These are phyloP conservation scores for Carassius auratus DNA, from an alignment of 2,113 vertebrate genomes.

Conservation along the genomic window DNA sequence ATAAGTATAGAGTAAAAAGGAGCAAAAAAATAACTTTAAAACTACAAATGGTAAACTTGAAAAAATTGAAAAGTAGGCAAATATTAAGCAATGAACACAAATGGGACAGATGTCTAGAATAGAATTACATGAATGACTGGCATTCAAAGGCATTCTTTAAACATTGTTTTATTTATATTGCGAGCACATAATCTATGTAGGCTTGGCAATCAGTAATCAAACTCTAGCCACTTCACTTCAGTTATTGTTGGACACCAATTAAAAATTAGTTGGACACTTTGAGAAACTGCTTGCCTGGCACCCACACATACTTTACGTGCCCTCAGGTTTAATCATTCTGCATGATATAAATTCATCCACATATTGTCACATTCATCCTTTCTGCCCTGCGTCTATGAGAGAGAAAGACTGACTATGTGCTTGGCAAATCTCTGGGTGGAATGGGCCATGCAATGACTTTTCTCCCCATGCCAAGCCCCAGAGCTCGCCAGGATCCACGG, in stretches of 20 bases:
- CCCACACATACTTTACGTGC: conserved; percentile 2
- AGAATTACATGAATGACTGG: background rate
- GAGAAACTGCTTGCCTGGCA: background rate
- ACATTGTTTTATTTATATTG: background rate
- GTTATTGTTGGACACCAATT: background rate
- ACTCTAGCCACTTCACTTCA: background rate
- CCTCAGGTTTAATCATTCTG: conserved; percentile 23
- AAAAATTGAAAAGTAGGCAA: too few relatives aligned
- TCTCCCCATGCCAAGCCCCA: conserved; percentile 59
- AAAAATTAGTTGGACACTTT: background rate
- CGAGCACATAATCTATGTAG: background rate
- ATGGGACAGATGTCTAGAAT: background rate
- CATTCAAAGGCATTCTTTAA: background rate
- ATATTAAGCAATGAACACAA: background rate
- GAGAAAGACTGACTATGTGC: conserved; percentile 58
- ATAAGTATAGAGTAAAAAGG: too few relatives aligned
- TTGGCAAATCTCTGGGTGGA: conserved; percentile 64
- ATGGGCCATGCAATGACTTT: conserved; percentile 66
- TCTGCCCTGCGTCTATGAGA: conserved; percentile 54
- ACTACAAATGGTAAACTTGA: too few relatives aligned
- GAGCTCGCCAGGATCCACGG: conserved; percentile 69
- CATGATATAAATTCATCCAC: conserved; percentile 13
- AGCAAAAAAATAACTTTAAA: too few relatives aligned
- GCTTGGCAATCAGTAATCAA: background rate
- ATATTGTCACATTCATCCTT: background rate